phyloP scores from a whole-genome alignment of 1,140 invertebrate species.

The Teleopsis dalmanni region DNA sequence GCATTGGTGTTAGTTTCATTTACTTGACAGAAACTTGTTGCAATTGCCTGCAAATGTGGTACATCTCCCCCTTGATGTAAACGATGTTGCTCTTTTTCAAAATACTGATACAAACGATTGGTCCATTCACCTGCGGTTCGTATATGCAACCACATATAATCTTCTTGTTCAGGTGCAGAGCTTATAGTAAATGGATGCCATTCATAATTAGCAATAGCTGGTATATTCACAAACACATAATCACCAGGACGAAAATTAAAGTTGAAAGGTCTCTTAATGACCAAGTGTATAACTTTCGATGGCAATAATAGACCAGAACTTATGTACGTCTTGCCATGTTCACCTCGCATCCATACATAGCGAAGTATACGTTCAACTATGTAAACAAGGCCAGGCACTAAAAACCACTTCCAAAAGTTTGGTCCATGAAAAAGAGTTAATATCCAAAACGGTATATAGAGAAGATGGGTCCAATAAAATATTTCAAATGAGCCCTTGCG shows the following conservation, averaged over 20 bases:
- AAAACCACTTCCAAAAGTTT: slow-evolving; percentile 95
- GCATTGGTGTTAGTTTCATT: slow-evolving; percentile 1
- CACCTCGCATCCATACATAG: slow-evolving; percentile 53
- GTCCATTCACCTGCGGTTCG: slow-evolving; percentile 93
- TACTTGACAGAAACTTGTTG: slow-evolving; percentile 25
- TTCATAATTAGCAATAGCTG: slow-evolving; percentile 84
- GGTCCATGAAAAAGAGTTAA: slow-evolving; percentile 80
- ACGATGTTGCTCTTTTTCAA: slow-evolving; percentile 70
- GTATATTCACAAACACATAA: slow-evolving; percentile 91
- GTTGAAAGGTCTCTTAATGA: slow-evolving; percentile 75
- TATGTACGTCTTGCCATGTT: slow-evolving; percentile 74
- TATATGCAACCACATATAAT: slow-evolving; percentile 89
- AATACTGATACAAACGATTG: slow-evolving; percentile 79
- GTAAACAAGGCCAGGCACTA: slow-evolving; percentile 74
- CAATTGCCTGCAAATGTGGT: slow-evolving; percentile 34
- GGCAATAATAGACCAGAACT: slow-evolving; percentile 77
- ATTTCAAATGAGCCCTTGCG: slow-evolving; percentile 89
- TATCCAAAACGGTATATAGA: slow-evolving; percentile 86
- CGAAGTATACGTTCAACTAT: slow-evolving; percentile 59
- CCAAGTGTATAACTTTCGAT: slow-evolving; percentile 77
- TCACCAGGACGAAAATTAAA: slow-evolving; percentile 90
- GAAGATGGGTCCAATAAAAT: slow-evolving; percentile 90
- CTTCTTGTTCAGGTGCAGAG: slow-evolving; percentile 88
- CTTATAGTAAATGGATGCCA: slow-evolving; percentile 98
- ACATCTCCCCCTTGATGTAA: slow-evolving; percentile 55